Percentiles rank a stretch among this genome's conserved stretches.
Conservation (phyloP, 2,113 vertebrate species). For the Psephotus haematonotus region DNA sequence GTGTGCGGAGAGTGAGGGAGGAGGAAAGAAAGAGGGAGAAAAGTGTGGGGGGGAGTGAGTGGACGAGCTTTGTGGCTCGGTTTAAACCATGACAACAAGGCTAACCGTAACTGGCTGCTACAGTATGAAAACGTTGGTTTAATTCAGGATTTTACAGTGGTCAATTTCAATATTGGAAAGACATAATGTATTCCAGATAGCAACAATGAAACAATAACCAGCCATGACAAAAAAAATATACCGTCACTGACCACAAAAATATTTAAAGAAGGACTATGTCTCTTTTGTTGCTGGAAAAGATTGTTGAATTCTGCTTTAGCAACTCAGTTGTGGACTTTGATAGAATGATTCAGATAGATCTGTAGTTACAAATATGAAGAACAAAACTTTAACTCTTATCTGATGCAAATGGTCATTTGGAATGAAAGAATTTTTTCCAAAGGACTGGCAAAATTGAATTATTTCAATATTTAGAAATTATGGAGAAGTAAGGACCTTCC, state of each 20-base stretch:
- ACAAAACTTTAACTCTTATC: background rate
- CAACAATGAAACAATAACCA: background rate
- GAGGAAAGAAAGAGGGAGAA: too few relatives aligned
- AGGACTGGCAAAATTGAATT: background rate
- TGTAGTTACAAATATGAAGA: background rate
- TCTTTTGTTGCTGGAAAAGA: background rate
- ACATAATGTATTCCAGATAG: background rate
- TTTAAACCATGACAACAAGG: background rate
- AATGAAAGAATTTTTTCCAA: background rate
- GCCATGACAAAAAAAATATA: slow-evolving; percentile 5
- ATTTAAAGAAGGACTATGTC: background rate
- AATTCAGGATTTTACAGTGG: background rate
- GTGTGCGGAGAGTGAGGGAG: too few relatives aligned
- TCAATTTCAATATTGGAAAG: slow-evolving; percentile 18
- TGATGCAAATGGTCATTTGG: background rate
- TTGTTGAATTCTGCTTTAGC: slow-evolving; percentile 13
- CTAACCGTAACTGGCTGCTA: background rate
- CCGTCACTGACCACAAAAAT: background rate
- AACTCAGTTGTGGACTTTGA: background rate
- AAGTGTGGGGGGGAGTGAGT: too few relatives aligned
- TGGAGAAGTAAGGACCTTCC: background rate
- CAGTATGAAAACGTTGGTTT: background rate
- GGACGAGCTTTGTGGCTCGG: too few relatives aligned
- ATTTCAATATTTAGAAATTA: slow-evolving; percentile 10
- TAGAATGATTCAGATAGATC: background rate